Base-by-base conservation (phyloP, 2,797 vertebrate species). In the Poecilia picta region DNA sequence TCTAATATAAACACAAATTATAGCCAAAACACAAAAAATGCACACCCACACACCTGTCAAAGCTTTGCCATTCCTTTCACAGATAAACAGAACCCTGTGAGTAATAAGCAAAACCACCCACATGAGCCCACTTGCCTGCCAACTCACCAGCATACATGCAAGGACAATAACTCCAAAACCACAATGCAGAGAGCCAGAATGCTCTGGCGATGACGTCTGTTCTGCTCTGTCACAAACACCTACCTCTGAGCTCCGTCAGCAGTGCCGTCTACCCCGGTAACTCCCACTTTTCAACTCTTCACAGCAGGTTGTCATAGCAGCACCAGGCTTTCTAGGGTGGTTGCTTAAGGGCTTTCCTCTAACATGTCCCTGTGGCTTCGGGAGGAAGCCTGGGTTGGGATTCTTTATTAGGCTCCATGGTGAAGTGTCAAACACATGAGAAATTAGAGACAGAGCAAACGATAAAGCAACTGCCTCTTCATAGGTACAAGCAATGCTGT, bases 331-430 rank as follows among this genome's bases (percentile, higher is more conserved):
- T 84, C 82, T 77, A 84, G 57, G 51, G 36, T 18, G 28, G 74
- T 95, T 90, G 88, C 88, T 84, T 91, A 93, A 93, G 72, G 77
- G 81, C 78, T 53, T 81, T 77, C 83, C 72, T 83, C 62, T 76
- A 16, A 66, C 71, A 41, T 20, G 64, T 57, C 66, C n/a, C 62
- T 80, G 87, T 8, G 73, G 78, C 71, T 84, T 86, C 75, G 74
- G 81, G 87, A 74, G 79, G 74, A 83, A 73, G 72, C 81, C 78
- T 73, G 36, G 72, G 73, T 87, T 77, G 87, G 82, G 88, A 83
- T 84, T 74, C 76, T 71, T 85, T 77, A 76, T 82, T 75, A 73
- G 77, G 81, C 87, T 87, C 77, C 74, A 80, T 51, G 75, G 83
- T 78, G 84, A 80, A 55, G 31, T 12, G 78, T 73, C 51, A 8